Evolutionary conservation across 2,113 vertebrate species (phyloP).

Genomic region (Trematomus loennbergii): DNA sequence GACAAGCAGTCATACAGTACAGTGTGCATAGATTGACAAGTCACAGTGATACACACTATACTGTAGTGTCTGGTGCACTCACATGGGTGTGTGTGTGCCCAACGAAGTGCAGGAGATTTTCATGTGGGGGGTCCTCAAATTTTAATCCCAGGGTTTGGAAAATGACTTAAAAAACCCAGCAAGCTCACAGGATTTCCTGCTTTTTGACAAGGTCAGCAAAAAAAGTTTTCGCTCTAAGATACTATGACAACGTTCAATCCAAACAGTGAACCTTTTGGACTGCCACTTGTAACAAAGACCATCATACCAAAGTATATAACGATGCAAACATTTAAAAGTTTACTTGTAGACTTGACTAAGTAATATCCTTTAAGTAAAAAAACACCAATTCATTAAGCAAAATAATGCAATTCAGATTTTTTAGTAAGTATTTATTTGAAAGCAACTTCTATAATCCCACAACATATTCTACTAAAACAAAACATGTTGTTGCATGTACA

Average conservation of each 20-base stretch:
- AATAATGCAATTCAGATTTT: neutral
- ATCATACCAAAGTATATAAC: neutral
- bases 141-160: slow-evolving; percentile 45
- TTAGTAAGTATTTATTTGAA: neutral
- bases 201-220: slow-evolving; percentile 38
- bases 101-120: slow-evolving; percentile 23
- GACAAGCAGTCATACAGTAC: neutral
- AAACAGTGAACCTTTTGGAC: neutral
- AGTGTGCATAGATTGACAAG: neutral
- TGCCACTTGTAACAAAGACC: neutral
- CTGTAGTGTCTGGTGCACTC: neutral
- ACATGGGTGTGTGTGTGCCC: slow-evolving; percentile 12
- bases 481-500: slow-evolving; percentile 2
- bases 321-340: neutral
- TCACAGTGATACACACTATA: neutral
- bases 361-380: neutral
- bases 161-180: slow-evolving; percentile 43
- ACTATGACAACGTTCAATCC: slow-evolving; percentile 12
- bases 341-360: neutral
- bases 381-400: neutral
- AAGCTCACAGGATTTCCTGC: slow-evolving; percentile 29
- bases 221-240: slow-evolving; percentile 5
- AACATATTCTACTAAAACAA: neutral
- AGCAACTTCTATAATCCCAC: neutral
- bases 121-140: slow-evolving; percentile 23